Conservation (phyloP, 1,140 invertebrate species). For the Battus philenor region DNA sequence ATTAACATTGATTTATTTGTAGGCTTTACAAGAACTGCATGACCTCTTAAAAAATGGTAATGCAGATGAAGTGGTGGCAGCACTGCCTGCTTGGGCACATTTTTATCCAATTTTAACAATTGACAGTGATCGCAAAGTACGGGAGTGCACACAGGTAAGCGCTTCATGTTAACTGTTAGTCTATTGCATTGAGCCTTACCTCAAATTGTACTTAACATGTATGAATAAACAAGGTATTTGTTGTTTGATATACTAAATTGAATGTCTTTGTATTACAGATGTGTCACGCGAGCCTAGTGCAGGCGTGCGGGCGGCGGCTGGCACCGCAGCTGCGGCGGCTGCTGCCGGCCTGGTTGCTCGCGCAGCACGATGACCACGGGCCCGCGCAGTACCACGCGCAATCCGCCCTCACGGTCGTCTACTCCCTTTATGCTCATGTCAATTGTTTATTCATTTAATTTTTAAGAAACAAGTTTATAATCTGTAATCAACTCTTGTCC, state of each 20-base stretch:
- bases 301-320: slow-evolving; percentile 34
- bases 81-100: slow-evolving; percentile 47
- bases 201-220: background rate
- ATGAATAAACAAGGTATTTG: background rate
- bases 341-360: slow-evolving; percentile 52
- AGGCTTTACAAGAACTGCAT: slow-evolving; percentile 56
- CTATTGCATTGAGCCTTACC: background rate
- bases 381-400: slow-evolving; percentile 34
- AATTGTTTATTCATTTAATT: no score
- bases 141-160: slow-evolving; percentile 53
- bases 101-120: slow-evolving; percentile 46
- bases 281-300: slow-evolving; percentile 37
- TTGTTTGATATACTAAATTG: background rate
- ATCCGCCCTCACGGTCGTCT: slow-evolving; percentile 31
- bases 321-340: slow-evolving; percentile 40
- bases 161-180: background rate
- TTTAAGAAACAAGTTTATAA: no score
- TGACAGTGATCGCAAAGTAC: slow-evolving; percentile 55
- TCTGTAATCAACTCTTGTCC: no score
- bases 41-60: slow-evolving; percentile 41
- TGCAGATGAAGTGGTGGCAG: slow-evolving; percentile 39
- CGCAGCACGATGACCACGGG: slow-evolving; percentile 45
- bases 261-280: slow-evolving; percentile 22
- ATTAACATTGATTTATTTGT: background rate
- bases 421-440: no score